phyloP scores from a whole-genome alignment of 2,888 invertebrate genomes.

The Sylvicola cinctus region DNA sequence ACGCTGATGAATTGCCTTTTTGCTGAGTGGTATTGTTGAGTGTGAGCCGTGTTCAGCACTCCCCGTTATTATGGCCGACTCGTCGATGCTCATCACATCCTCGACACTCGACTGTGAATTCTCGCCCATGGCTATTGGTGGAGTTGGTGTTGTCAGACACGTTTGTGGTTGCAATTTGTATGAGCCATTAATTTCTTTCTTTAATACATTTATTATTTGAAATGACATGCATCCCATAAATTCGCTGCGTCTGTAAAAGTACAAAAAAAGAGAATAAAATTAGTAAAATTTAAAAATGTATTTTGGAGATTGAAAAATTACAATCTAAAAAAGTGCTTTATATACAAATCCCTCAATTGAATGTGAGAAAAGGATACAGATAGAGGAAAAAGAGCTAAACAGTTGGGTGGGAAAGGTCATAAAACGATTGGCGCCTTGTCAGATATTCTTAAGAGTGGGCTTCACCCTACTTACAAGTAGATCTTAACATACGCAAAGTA shows the following conservation, averaged over 20 bases:
- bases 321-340: not conserved
- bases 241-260: slow-evolving; percentile 70
- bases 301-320: not conserved
- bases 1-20: slow-evolving; percentile 34
- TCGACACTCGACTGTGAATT: slow-evolving; percentile 26
- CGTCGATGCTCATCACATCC: slow-evolving; percentile 21
- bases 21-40: slow-evolving; percentile 24
- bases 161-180: slow-evolving; percentile 53
- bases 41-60: slow-evolving; percentile 12
- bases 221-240: slow-evolving; percentile 88
- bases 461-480: too few relatives aligned
- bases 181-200: slow-evolving; percentile 44
- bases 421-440: too few relatives aligned
- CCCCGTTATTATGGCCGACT: slow-evolving; percentile 21
- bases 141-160: slow-evolving; percentile 30
- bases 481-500: too few relatives aligned
- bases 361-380: not conserved
- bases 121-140: slow-evolving; percentile 15
- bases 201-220: slow-evolving; percentile 60
- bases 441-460: too few relatives aligned
- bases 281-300: not conserved
- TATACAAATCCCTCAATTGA: not conserved
- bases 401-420: too few relatives aligned
- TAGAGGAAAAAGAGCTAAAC: too few relatives aligned
- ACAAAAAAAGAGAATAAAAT: slow-evolving; percentile 11